Evolutionary conservation across 2,113 vertebrate species (phyloP).

Genomic region (Phalacrocorax brasilianus): DNA sequence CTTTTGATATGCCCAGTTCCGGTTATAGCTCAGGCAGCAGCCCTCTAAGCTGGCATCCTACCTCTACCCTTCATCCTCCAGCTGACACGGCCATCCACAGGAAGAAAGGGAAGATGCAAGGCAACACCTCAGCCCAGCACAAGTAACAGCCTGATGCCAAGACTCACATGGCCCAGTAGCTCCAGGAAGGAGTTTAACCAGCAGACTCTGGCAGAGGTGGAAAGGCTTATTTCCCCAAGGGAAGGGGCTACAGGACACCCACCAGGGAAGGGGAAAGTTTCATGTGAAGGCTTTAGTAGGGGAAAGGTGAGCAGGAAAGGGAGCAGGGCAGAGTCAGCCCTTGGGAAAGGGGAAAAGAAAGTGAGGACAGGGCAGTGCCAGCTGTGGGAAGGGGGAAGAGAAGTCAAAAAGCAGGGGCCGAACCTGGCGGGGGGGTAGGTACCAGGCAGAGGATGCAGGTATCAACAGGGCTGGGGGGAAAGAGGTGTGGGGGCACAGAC

Average conservation of each 20-base stretch:
- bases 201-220: neutral
- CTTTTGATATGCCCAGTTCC: neutral
- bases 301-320: neutral
- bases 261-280: neutral
- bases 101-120: neutral
- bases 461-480: neutral
- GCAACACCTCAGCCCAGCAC: neutral
- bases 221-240: neutral
- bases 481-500: neutral
- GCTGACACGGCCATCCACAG: neutral
- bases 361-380: neutral
- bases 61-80: neutral
- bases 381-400: neutral
- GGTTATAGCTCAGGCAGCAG: neutral
- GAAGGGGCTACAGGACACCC: neutral
- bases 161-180: rapidly evolving
- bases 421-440: neutral
- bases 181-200: neutral
- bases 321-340: neutral
- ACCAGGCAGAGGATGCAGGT: neutral
- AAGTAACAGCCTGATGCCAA: neutral
- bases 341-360: neutral
- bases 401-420: neutral
- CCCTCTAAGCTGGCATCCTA: neutral
- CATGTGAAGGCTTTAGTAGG: neutral